Evolutionary conservation across 2,797 vertebrate genomes (phyloP), one percentile per base, ranked within the genome.

Genomic region (Chloroceryle amazona): DNA sequence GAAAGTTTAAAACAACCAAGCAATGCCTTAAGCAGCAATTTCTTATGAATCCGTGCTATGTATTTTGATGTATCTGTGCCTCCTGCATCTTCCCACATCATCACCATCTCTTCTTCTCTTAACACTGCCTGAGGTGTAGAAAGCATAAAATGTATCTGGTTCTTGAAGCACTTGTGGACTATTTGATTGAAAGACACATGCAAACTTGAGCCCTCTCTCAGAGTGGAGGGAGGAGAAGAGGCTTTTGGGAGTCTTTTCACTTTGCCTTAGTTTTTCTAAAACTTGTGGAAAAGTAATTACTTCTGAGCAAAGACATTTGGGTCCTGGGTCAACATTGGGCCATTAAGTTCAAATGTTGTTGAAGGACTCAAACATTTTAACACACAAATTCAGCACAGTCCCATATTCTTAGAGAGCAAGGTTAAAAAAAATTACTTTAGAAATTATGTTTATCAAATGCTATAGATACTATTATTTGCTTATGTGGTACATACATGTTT

Each of bases 191-290:
- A 72, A 87, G 47, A 17, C 42, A 33, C 6, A 4, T 41, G n/a
- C 44, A 63, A 35, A 63, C 19, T 67, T 76, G 22, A 67, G 22
- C 15, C 18, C 15, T 72, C 76, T 72, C 35, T 41, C 20, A 1
- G 5, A 0, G 2, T 13, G 5, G 21, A 26, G 17, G 8, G 14
- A 51, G 51, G 6, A 46, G 28, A 58, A 4, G 23, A 11, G 9
- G 10, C 7, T 46, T 71, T 54, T n/a, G 21, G 11, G 9, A 39
- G 25, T 71, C 41, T 44, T 60, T 85, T 52, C 20, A 28, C 14
- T 14, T 70, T 33, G 29, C 9, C 20, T 58, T 75, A n/a, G 33
- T 67, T 63, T 79, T 81, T 35, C 51, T 71, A 9, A 61, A 60
- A 25, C 10, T 61, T 66, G 6, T 33, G 33, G 20, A 31, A 83